Base-by-base conservation (phyloP, 2,888 invertebrate genomes). In the Taenaris catops region DNA sequence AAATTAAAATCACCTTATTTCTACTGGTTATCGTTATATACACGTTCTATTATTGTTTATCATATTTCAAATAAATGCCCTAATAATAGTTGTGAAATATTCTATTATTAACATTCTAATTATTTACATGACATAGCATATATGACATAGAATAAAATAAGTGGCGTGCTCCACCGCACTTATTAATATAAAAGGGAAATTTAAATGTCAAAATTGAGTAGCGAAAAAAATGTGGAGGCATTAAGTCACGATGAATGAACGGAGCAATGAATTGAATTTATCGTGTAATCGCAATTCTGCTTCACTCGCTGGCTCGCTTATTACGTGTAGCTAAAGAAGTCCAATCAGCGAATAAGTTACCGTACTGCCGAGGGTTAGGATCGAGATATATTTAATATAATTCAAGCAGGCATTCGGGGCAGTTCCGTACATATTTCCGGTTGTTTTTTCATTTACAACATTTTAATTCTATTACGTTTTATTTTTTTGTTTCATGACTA, bases 211-310 rank as follows among this genome's bases (percentile, higher is more conserved):
- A 63, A 67, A 63, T 47, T 53, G 51, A n/a, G n/a, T 57, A 53
- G 46, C 58, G 54, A 54, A 58, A 56, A 46, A 60, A 60, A 53
- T 48, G 46, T 46, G 45, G 51, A 55, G 36, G 48, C 44, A 54
- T 49, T 56, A 56, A 56, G 53, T 59, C 49, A 23, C 25, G 27
- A 38, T 53, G 53, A 56, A 60, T 55, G 57, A 56, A 58, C 52
- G 16, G 55, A 57, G 49, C 53, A 58, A 63, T 61, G 59, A 69
- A 74, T 75, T 70, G 65, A 58, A 73, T 76, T 73, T 72, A 69
- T 69, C 65, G 55, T 63, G 63, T 72, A 67, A 72, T 74, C 63
- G 56, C 58, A 62, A 72, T 71, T 69, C 67, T 53, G 54, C 58
- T 66, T 62, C 60, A 67, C 51, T 63, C 59, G 55, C 61, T 63